These are phyloP conservation scores for Sogatella furcifera DNA, from an alignment of 1,140 invertebrate species.

Conservation along the genomic window DNA sequence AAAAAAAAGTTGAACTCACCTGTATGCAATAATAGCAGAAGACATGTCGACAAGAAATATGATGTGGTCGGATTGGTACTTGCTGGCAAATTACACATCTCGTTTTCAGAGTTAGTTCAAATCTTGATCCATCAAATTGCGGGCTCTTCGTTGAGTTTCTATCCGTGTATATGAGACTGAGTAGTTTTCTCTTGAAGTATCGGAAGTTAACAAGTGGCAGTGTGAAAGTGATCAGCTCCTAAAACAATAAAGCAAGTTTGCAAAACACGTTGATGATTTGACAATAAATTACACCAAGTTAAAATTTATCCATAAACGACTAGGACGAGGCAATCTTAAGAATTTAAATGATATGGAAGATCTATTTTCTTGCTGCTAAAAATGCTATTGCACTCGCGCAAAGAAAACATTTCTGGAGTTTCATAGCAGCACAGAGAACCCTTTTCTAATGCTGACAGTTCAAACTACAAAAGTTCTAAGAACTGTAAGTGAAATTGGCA, in stretches of 20 bases:
- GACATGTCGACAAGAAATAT: conserved; percentile 25
- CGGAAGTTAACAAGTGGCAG: conserved; percentile 48
- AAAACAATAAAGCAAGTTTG: conserved; percentile 14
- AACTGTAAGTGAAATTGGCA: too few species aligned
- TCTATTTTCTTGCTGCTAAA: too few species aligned
- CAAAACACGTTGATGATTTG: not conserved
- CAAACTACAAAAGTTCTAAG: too few species aligned
- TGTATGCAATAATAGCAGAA: conserved; percentile 32
- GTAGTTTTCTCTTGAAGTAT: conserved; percentile 34
- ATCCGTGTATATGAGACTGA: too few species aligned
- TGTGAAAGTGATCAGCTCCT: conserved; percentile 46
- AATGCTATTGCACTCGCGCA: too few species aligned
- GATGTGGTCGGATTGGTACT: conserved; percentile 27
- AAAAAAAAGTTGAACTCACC: conserved; percentile 13
- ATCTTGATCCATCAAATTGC: not conserved
- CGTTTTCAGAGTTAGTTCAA: conserved; percentile 6
- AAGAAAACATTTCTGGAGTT: too few species aligned
- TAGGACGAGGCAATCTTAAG: too few species aligned
- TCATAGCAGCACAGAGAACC: too few species aligned
- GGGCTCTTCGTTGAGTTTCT: conserved; percentile 17
- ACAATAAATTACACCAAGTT: too few species aligned
- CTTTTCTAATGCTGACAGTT: too few species aligned
- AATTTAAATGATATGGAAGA: too few species aligned
- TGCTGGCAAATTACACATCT: conserved; percentile 28
- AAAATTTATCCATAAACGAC: not conserved